Evolutionary conservation across 2,797 vertebrate genomes (phyloP).

Genomic region (Falco cherrug): DNA sequence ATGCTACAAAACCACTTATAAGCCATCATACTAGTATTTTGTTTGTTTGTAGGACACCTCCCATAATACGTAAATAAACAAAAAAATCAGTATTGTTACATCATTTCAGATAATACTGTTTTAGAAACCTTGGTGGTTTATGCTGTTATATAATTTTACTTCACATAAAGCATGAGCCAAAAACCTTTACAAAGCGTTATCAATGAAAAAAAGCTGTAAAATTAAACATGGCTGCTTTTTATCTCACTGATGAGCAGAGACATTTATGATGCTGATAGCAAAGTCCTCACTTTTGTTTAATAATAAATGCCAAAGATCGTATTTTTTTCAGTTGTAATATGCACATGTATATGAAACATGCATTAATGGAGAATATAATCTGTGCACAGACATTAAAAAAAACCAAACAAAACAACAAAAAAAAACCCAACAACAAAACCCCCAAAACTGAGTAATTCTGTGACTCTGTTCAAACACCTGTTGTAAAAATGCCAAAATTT

Average conservation of each 20-base stretch:
- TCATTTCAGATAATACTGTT: not conserved
- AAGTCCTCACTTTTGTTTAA: not conserved
- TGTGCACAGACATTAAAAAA: not conserved
- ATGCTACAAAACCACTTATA: not conserved
- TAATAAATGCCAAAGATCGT: not conserved
- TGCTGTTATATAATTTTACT: not conserved
- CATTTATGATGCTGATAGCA: not conserved
- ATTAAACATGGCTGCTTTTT: not conserved
- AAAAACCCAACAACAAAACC: too few relatives aligned
- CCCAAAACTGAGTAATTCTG: too few relatives aligned
- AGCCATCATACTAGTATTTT: not conserved
- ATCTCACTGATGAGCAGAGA: not conserved
- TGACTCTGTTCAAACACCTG: not conserved
- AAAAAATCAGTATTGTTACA: rapidly evolving
- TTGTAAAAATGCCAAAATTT: not conserved
- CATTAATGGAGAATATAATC: not conserved
- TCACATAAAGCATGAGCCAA: not conserved
- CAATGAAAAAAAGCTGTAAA: not conserved
- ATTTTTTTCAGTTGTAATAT: not conserved
- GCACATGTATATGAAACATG: not conserved
- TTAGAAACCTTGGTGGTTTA: not conserved
- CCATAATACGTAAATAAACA: not conserved
- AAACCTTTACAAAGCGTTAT: not conserved
- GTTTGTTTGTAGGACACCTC: not conserved
- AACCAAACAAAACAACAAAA: too few relatives aligned